These are phyloP conservation scores for Venusia cambrica DNA, from an alignment of 2,888 invertebrate genomes.

Conservation along the genomic window DNA sequence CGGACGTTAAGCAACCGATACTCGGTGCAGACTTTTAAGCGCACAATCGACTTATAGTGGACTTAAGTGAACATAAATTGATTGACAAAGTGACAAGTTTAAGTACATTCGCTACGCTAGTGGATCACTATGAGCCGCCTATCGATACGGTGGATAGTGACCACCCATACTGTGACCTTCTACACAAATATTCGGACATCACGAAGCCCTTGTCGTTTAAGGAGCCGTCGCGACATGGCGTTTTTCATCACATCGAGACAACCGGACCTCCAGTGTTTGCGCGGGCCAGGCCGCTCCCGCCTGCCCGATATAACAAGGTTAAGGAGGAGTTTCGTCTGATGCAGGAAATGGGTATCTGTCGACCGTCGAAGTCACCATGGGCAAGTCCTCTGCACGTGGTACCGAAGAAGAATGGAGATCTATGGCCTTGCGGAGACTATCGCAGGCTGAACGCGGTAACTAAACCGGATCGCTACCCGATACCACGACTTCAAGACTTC, in stretches of 20 bases:
- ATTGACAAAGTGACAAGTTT: too few relatives aligned
- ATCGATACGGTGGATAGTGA: too few relatives aligned
- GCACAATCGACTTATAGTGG: too few relatives aligned
- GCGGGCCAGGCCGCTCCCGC: conserved; percentile 40
- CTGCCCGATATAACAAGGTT: conserved; percentile 38
- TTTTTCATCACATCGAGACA: conserved; percentile 40
- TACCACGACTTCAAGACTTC: background rate
- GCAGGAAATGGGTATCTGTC: conserved; percentile 43
- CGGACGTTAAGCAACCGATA: too few relatives aligned
- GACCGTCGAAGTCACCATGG: conserved; percentile 53
- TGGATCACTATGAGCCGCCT: too few relatives aligned
- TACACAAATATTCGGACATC: conserved; percentile 23
- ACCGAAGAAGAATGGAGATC: conserved; percentile 26
- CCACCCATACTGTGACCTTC: conserved; percentile 20
- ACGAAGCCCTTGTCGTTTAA: conserved; percentile 28
- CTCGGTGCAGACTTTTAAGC: too few relatives aligned
- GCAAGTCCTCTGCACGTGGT: conserved; percentile 37
- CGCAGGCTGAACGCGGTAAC: conserved; percentile 1
- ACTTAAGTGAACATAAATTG: too few relatives aligned
- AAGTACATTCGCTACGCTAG: too few relatives aligned
- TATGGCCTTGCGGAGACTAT: conserved; percentile 11
- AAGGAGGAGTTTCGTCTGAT: conserved; percentile 41
- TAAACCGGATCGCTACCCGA: conserved; percentile 1
- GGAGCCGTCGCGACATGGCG: conserved; percentile 21
- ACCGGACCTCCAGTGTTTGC: conserved; percentile 42